phyloP scores from a whole-genome alignment of 2,888 invertebrate genomes.

The Malthinus seriepunctatus region DNA sequence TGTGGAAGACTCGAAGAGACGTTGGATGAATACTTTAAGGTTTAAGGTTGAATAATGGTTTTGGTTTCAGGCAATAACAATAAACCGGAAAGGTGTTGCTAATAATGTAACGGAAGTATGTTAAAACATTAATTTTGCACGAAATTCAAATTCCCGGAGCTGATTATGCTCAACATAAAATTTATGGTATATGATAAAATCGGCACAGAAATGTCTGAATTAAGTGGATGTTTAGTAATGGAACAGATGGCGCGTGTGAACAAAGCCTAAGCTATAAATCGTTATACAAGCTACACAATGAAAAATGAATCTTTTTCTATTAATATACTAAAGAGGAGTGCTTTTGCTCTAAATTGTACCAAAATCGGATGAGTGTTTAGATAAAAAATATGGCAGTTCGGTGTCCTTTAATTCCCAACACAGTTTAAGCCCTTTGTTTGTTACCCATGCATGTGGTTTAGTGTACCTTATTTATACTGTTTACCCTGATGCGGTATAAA shows the following conservation, averaged over 20 bases:
- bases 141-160: slow-evolving; percentile 18
- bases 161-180: slow-evolving; percentile 23
- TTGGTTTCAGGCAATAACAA: slow-evolving; percentile 5
- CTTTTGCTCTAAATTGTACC: neutral
- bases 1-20: slow-evolving; percentile 3
- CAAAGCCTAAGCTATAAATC: slow-evolving; percentile 14
- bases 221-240: slow-evolving; percentile 20
- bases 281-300: slow-evolving; percentile 13
- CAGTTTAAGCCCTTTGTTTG: slow-evolving; percentile 29
- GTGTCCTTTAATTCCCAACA: slow-evolving; percentile 29
- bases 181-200: slow-evolving; percentile 26
- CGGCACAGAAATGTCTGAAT: slow-evolving; percentile 19
- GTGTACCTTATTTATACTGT: slow-evolving; percentile 41
- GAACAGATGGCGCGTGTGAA: slow-evolving; percentile 22
- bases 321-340: slow-evolving; percentile 14
- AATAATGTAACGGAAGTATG: slow-evolving; percentile 15
- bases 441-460: slow-evolving; percentile 19
- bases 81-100: slow-evolving; percentile 7
- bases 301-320: slow-evolving; percentile 24
- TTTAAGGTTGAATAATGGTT: slow-evolving; percentile 6
- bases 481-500: slow-evolving; percentile 34
- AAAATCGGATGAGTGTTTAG: slow-evolving; percentile 5
- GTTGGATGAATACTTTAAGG: slow-evolving; percentile 3
- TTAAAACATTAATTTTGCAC: slow-evolving; percentile 20
- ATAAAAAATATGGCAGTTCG: slow-evolving; percentile 27